phyloP scores from a whole-genome alignment of 2,113 vertebrate species.

The Zeus faber region DNA sequence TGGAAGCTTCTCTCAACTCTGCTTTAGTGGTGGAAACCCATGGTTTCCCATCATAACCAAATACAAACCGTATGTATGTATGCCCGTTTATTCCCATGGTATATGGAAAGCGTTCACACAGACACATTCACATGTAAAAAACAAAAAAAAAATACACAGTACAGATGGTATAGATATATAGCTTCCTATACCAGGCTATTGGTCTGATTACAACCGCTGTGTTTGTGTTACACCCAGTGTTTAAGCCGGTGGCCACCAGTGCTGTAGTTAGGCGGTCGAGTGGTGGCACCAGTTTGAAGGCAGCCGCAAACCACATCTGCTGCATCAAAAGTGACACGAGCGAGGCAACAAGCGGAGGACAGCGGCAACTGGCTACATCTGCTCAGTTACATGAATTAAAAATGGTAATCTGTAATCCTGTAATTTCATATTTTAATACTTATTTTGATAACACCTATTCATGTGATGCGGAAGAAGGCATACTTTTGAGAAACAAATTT shows the following conservation, averaged over 20 bases:
- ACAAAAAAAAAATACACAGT: too few species aligned
- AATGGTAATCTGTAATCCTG: too few species aligned
- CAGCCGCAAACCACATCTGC: too few species aligned
- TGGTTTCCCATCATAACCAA: conserved; percentile 56
- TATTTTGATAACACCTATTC: too few species aligned
- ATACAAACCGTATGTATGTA: conserved; percentile 33
- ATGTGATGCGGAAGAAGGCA: too few species aligned
- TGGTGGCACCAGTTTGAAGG: conserved; percentile 29
- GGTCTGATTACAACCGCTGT: conserved; percentile 49
- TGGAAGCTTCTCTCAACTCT: conserved; percentile 43
- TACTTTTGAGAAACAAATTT: too few species aligned
- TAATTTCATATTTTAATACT: too few species aligned
- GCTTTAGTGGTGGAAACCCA: conserved; percentile 46
- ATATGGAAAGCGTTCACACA: conserved; percentile 16
- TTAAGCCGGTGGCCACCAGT: conserved; percentile 21
- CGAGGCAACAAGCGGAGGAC: too few species aligned
- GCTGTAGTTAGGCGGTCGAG: conserved; percentile 10
- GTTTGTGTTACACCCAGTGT: conserved; percentile 45
- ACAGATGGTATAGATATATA: conserved; percentile 12
- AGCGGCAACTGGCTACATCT: too few species aligned
- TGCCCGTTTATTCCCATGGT: conserved; percentile 48
- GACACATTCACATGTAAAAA: conserved; percentile 15
- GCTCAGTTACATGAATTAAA: too few species aligned
- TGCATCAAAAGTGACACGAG: too few species aligned
- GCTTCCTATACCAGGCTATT: conserved; percentile 7